These are phyloP conservation scores for Sphecodes monilicornis DNA, from an alignment of 2,888 invertebrate genomes.

Conservation along the genomic window DNA sequence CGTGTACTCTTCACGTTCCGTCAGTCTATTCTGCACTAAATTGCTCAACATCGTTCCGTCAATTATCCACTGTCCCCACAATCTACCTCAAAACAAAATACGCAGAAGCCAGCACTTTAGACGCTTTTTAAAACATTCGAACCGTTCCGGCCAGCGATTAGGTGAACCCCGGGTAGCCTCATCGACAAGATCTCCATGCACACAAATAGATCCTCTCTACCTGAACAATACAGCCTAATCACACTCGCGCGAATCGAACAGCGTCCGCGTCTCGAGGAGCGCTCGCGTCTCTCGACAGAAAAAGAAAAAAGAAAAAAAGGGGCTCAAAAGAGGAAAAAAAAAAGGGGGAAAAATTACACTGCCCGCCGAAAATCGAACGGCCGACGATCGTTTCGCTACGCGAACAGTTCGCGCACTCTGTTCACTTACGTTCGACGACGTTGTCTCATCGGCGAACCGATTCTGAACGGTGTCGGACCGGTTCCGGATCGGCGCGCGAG, in stretches of 20 bases:
- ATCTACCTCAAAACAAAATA: neutral
- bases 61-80: neutral
- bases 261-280: neutral
- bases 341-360: neutral
- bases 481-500: neutral
- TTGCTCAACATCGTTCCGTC: no score
- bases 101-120: neutral
- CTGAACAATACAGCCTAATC: neutral
- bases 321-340: no score
- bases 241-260: neutral
- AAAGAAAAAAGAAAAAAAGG: neutral
- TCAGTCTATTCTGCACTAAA: neutral
- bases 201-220: neutral
- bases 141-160: neutral
- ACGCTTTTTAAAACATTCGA: neutral
- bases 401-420: neutral
- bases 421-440: conserved; percentile 4
- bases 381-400: neutral
- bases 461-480: neutral
- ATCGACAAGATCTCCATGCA: neutral
- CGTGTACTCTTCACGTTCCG: no score
- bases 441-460: neutral
- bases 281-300: neutral
- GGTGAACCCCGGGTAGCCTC: neutral
- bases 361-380: neutral